Evolutionary conservation across 2,888 invertebrate species (phyloP).

Genomic region (Willowsia nigromaculata): DNA sequence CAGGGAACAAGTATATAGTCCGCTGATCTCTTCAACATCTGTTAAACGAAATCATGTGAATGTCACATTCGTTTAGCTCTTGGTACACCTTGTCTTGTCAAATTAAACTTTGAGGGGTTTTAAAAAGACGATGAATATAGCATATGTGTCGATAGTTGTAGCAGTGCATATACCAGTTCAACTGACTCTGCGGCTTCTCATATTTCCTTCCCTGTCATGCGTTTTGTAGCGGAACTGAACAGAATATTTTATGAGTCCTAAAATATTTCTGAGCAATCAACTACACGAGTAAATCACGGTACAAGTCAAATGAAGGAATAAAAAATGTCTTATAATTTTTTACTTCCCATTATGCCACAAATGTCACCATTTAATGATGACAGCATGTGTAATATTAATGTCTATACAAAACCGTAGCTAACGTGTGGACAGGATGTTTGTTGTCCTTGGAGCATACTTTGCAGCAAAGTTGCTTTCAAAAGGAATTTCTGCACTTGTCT

Average conservation of each 20-base stretch:
- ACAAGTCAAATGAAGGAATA: not conserved
- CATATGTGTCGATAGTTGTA: not conserved
- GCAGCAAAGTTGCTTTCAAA: no score
- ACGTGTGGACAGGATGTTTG: not conserved
- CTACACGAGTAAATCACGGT: not conserved
- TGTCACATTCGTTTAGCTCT: not conserved
- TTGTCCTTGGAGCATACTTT: no score
- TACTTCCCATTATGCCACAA: not conserved
- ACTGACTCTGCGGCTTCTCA: not conserved
- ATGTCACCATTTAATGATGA: conserved; percentile 18
- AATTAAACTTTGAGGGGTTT: conserved; percentile 28
- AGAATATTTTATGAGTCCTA: conserved; percentile 10
- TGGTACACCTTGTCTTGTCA: conserved; percentile 15
- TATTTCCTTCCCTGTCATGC: not conserved
- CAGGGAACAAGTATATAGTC: not conserved
- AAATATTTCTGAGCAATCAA: not conserved
- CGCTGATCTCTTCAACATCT: not conserved
- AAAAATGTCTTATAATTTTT: conserved; percentile 16
- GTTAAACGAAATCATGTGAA: not conserved
- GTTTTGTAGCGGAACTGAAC: no score
- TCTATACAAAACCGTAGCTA: not conserved
- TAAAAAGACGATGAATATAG: not conserved
- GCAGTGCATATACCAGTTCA: not conserved
- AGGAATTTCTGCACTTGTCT: no score
- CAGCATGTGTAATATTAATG: not conserved